Conservation (phyloP, 2,113 vertebrate species). For the Sinocyclocheilus rhinocerous region DNA sequence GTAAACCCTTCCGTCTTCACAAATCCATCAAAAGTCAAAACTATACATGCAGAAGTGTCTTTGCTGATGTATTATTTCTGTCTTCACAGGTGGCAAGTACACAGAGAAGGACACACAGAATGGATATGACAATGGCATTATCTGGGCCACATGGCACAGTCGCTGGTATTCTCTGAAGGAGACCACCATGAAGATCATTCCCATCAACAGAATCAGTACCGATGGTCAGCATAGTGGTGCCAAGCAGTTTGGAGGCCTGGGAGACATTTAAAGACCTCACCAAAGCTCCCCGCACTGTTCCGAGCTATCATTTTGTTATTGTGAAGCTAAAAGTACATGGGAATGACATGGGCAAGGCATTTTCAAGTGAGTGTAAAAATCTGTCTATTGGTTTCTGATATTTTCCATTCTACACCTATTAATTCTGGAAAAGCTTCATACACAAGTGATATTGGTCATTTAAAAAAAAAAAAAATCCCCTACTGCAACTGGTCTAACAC, state of each 20-base stretch:
- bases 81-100: slow-evolving; percentile 83
- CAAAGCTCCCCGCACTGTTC: neutral
- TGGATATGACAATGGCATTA: slow-evolving; percentile 89
- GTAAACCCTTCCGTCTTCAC: slow-evolving; percentile 55
- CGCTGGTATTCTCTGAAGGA: slow-evolving; percentile 96
- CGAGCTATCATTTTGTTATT: slow-evolving; percentile 8
- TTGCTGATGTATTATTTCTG: neutral
- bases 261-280: slow-evolving; percentile 55
- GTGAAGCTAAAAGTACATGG: neutral
- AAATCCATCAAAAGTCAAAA: neutral
- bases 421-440: neutral
- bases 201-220: slow-evolving; percentile 75
- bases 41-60: neutral
- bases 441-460: neutral
- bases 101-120: slow-evolving; percentile 72
- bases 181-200: slow-evolving; percentile 93
- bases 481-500: neutral
- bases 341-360: neutral
- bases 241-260: slow-evolving; percentile 74
- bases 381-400: neutral
- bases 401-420: neutral
- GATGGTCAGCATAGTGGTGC: slow-evolving; percentile 76
- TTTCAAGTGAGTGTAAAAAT: neutral
- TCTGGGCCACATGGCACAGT: slow-evolving; percentile 89
- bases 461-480: neutral